Conservation (phyloP, 2,113 vertebrate genomes). For the Passer domesticus region DNA sequence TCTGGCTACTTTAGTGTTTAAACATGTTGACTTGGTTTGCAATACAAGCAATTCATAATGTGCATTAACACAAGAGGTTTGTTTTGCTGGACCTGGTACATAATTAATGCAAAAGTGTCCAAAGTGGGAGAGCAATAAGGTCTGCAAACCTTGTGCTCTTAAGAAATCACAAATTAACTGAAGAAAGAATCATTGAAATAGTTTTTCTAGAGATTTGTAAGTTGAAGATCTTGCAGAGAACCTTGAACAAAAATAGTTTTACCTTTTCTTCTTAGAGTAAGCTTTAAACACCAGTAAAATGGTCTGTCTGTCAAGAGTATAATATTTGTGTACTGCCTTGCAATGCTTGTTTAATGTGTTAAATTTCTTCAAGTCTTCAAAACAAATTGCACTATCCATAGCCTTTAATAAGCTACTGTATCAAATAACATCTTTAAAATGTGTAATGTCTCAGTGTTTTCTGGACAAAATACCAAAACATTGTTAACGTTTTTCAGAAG, state of each 20-base stretch:
- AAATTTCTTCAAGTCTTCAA: neutral
- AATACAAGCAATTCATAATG: neutral
- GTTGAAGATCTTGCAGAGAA: neutral
- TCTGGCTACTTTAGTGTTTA: neutral
- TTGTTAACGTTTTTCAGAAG: slow-evolving; percentile 75
- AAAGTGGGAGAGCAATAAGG: neutral
- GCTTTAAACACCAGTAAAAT: neutral
- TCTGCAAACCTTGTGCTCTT: neutral
- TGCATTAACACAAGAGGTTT: neutral
- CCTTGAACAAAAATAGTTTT: neutral
- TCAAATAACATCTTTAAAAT: neutral
- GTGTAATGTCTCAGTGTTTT: neutral
- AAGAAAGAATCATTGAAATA: neutral
- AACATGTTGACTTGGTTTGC: neutral
- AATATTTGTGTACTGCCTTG: neutral
- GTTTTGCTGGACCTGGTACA: neutral
- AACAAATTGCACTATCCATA: neutral
- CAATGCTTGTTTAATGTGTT: neutral
- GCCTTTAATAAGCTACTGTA: neutral
- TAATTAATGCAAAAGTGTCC: neutral
- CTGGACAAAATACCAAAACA: slow-evolving; percentile 48
- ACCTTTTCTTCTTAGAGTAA: neutral
- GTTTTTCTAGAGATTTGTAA: neutral
- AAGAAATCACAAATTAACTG: neutral
- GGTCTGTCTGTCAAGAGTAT: neutral